A percentile compares a stretch with the other conserved stretches of the same genome.
These are phyloP conservation scores for Blastobasis lacticolella DNA, from an alignment of 2,888 invertebrate genomes.

Conservation along the genomic window DNA sequence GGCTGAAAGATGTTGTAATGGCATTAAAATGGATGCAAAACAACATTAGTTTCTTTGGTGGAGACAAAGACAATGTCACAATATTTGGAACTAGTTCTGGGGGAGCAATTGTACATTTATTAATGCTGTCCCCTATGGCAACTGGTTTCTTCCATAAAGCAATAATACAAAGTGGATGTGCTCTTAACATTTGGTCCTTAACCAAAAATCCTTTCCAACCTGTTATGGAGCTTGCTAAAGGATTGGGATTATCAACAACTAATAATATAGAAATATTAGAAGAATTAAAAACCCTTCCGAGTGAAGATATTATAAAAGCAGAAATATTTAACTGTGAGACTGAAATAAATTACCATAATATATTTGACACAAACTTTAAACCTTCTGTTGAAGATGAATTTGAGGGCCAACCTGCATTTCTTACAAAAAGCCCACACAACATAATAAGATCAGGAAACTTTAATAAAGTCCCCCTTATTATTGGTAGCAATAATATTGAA, in stretches of 20 bases:
- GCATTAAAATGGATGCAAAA: slow-evolving; percentile 61
- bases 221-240: slow-evolving; percentile 39
- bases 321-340: slow-evolving; percentile 15
- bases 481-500: slow-evolving; percentile 58
- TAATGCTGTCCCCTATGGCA: slow-evolving; percentile 66
- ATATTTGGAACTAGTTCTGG: slow-evolving; percentile 65
- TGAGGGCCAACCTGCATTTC: slow-evolving; percentile 56
- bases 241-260: slow-evolving; percentile 37
- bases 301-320: slow-evolving; percentile 37
- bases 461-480: slow-evolving; percentile 60
- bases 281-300: slow-evolving; percentile 35
- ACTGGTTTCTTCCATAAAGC: slow-evolving; percentile 61
- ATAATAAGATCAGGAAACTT: slow-evolving; percentile 55
- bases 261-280: slow-evolving; percentile 47
- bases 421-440: slow-evolving; percentile 48
- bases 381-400: slow-evolving; percentile 60
- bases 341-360: slow-evolving; percentile 21
- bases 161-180: slow-evolving; percentile 60
- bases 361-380: slow-evolving; percentile 46
- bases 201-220: slow-evolving; percentile 44
- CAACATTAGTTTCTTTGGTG: slow-evolving; percentile 58
- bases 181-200: slow-evolving; percentile 55
- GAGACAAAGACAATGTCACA: slow-evolving; percentile 61
- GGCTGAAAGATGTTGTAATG: slow-evolving; percentile 60
- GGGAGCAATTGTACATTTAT: slow-evolving; percentile 57